Evolutionary conservation across 2,888 invertebrate genomes (phyloP).

Genomic region (Thera britannica): DNA sequence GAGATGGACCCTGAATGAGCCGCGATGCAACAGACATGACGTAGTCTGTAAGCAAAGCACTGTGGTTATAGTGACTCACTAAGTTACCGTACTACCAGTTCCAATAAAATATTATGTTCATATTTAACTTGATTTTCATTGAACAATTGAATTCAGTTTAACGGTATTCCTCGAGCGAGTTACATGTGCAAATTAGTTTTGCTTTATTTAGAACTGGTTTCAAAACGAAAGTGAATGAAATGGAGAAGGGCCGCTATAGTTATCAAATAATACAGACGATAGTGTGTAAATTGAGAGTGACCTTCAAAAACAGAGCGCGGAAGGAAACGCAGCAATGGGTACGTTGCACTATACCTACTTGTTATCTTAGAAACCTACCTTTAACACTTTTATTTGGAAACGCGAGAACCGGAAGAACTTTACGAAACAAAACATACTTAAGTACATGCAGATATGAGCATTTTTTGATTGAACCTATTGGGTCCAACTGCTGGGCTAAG

Average conservation of each 20-base stretch:
- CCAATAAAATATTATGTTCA: conserved; percentile 51
- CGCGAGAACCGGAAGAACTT: no score
- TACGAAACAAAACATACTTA: no score
- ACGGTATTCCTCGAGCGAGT: conserved; percentile 46
- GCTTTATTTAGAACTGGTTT: conserved; percentile 5
- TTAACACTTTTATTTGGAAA: no score
- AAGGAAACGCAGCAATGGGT: conserved; percentile 28
- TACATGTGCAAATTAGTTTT: conserved; percentile 46
- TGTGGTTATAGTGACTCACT: conserved; percentile 49
- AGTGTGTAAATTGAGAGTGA: conserved; percentile 29
- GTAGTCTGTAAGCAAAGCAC: conserved; percentile 27
- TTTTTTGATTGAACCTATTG: no score
- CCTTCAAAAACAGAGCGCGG: conserved; percentile 19
- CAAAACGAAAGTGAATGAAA: conserved; percentile 26
- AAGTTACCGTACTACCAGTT: conserved; percentile 45
- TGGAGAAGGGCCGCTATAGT: conserved; percentile 14
- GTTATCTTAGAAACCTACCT: no score
- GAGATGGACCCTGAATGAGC: conserved; percentile 8
- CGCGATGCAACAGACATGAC: conserved; percentile 42
- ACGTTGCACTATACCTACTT: not conserved
- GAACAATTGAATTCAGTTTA: conserved; percentile 54
- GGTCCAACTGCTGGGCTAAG: no score
- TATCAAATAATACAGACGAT: conserved; percentile 24
- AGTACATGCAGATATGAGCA: no score
- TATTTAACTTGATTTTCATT: conserved; percentile 58